Evolutionary conservation across 1,140 invertebrate species (phyloP).

Genomic region (Bombus ignitus): DNA sequence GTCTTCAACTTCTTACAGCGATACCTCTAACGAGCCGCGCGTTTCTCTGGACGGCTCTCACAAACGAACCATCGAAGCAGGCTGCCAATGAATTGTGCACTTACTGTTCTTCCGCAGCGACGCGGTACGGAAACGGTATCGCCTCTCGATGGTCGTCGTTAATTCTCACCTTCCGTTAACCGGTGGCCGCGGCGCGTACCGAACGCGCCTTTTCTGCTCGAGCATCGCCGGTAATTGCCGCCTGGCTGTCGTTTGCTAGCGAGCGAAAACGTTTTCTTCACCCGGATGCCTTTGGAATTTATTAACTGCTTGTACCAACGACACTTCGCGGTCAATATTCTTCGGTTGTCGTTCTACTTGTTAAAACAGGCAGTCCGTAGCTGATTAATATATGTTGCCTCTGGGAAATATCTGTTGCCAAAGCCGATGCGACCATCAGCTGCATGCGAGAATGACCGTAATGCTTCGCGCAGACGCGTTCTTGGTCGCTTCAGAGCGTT

Average conservation of each 20-base stretch:
- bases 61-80: conserved; percentile 30
- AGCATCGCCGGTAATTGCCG: conserved; percentile 60
- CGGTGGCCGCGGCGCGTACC: conserved; percentile 19
- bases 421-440: too few relatives aligned
- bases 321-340: neutral
- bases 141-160: conserved; percentile 64
- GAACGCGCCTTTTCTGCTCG: conserved; percentile 59
- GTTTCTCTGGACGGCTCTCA: conserved; percentile 39
- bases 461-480: too few relatives aligned
- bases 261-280: neutral
- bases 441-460: too few relatives aligned
- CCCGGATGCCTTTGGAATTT: neutral
- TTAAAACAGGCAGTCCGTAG: neutral
- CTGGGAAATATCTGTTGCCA: neutral
- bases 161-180: conserved; percentile 67
- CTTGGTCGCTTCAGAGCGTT: too few relatives aligned
- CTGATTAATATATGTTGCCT: neutral
- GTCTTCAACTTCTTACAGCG: conserved; percentile 8
- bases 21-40: conserved; percentile 23
- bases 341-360: neutral
- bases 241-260: neutral
- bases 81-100: conserved; percentile 61
- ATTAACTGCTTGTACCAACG: neutral
- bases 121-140: conserved; percentile 66
- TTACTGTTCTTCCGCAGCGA: conserved; percentile 65